Base-by-base conservation (phyloP, 2,888 invertebrate genomes). In the Seladonia tumulorum region DNA sequence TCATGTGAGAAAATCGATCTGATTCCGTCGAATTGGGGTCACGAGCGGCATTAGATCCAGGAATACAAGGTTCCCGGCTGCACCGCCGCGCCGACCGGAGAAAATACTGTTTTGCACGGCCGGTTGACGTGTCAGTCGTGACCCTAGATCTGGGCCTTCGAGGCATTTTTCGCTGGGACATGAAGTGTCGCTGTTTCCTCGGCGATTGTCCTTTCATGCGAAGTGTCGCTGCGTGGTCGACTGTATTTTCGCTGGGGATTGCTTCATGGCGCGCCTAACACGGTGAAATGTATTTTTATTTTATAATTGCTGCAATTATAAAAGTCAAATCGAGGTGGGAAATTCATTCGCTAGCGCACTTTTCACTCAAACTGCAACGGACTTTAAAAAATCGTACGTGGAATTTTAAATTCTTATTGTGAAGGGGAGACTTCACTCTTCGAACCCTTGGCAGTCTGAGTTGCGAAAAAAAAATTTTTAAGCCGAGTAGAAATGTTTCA, bases 1-100 rank as follows among this genome's bases (percentile, higher is more conserved):
- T 88, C 87, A 87, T 82, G 86, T 81, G 86, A 88, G 90, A 90
- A 87, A 90, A 92, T 85, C 85, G 82, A 88, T 90, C 83, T 35
- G 84, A 85, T 86, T 86, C 73, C 84, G 60, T 53, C 35, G 68
- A 47, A 80, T 77, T 79, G 75, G 66, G 82, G 83, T 60, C 83
- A 79, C 76, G 68, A 71, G 68, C 78, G 63, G 73, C 45, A 76
- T 76, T 76, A 16, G 73, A 45, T 73, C 42, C 49, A 47, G 71
- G 80, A 82, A 74, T 45, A 57, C 86, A 76, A 71, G 79, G 60
- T 75, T 63, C 60, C 29, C 53, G 53, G 60, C 25, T 76, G 66
- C 53, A 14, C 53, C 2, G 57, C 22, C 35, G 16, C 25, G 18
- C 22, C 16, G n/a, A 18, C 29, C 47, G 2, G 49, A 63, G 66